A percentile compares a stretch with the other conserved stretches of the same genome.
phyloP scores from a whole-genome alignment of 2,888 invertebrate genomes.

The Apamea crenata region DNA sequence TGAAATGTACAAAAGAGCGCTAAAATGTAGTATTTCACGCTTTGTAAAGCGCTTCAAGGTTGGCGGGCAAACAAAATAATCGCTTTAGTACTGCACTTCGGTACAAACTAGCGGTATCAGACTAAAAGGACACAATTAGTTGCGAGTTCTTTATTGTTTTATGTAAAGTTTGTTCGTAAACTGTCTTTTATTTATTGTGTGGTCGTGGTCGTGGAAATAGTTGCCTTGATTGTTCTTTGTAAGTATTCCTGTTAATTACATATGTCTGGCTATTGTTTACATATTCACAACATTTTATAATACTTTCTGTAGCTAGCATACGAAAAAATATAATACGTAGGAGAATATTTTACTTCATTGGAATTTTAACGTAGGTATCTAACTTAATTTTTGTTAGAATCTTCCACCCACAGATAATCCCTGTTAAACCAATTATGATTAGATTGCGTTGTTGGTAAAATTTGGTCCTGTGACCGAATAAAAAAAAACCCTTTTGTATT shows the following conservation, averaged over 20 bases:
- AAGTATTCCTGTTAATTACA: neutral
- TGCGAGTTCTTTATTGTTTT: slow-evolving; percentile 28
- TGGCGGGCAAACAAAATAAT: slow-evolving; percentile 46
- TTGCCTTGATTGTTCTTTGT: neutral
- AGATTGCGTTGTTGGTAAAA: neutral
- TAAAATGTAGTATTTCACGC: slow-evolving; percentile 48
- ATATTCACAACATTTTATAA: neutral
- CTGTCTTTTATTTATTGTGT: slow-evolving; percentile 20
- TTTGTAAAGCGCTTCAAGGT: slow-evolving; percentile 38
- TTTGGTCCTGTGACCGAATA: neutral
- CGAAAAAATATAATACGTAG: neutral
- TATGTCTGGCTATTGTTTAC: neutral
- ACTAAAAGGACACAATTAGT: slow-evolving; percentile 36
- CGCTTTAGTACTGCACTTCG: slow-evolving; percentile 42
- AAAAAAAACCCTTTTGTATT: neutral
- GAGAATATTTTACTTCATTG: neutral
- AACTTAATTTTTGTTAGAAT: neutral
- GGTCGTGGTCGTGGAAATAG: neutral
- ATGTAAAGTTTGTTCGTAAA: slow-evolving; percentile 32
- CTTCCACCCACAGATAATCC: neutral
- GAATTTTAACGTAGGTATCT: neutral
- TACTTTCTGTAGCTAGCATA: neutral
- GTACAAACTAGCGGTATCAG: slow-evolving; percentile 34
- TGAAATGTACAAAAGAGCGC: slow-evolving; percentile 42
- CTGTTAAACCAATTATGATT: slow-evolving; percentile 3